phyloP scores from a whole-genome alignment of 2,797 vertebrate genomes.

The Liasis olivaceus region DNA sequence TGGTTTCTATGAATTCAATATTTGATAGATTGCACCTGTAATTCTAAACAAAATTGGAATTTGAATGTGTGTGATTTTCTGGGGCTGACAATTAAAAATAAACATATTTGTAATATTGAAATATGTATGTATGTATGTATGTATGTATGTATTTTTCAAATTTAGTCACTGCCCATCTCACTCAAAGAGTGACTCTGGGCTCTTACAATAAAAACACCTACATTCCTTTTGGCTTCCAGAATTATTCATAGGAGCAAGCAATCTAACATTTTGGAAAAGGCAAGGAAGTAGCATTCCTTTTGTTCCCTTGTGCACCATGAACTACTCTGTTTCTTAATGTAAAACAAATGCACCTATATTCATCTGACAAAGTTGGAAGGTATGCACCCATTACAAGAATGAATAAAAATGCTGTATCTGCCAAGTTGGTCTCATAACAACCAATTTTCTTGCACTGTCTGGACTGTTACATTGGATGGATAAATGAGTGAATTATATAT shows the following conservation, averaged over 20 bases:
- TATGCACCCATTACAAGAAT: constrained; percentile 20
- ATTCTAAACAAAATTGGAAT: constrained; percentile 20
- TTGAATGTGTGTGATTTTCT: neutral
- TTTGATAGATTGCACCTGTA: neutral
- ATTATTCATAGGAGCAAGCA: neutral
- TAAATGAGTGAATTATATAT: constrained; percentile 28
- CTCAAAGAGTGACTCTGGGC: no score
- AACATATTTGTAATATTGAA: neutral
- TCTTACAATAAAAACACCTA: no score
- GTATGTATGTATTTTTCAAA: neutral
- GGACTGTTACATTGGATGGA: constrained; percentile 1
- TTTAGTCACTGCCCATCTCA: no score
- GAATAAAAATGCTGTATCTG: constrained; percentile 17
- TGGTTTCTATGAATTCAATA: neutral
- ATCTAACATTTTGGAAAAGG: constrained; percentile 5
- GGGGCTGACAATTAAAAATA: constrained; percentile 13
- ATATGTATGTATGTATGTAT: neutral
- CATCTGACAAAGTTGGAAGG: constrained; percentile 19
- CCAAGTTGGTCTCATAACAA: constrained; percentile 22
- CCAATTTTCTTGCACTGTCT: constrained; percentile 23
- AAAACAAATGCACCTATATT: constrained; percentile 30
- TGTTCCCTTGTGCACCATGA: constrained; percentile 1
- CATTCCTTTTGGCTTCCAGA: neutral
- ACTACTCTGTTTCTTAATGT: constrained; percentile 20
- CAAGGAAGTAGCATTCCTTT: neutral